phyloP scores from a whole-genome alignment of 2,797 vertebrate species.

The Coluber constrictor region DNA sequence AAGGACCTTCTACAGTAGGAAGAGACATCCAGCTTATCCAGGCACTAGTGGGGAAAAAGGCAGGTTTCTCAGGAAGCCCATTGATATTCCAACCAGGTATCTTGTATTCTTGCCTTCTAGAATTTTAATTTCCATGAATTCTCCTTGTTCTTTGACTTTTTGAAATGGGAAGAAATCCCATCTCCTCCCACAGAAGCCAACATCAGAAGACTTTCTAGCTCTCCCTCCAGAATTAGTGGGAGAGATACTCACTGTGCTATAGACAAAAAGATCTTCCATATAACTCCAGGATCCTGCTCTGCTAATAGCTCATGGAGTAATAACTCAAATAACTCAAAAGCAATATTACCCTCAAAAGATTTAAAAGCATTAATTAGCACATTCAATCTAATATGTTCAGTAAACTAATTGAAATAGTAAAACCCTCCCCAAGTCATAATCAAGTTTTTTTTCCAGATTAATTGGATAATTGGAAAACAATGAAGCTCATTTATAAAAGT shows the following conservation, averaged over 20 bases:
- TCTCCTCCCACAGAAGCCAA: neutral
- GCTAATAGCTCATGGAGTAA: neutral
- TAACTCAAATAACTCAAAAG: neutral
- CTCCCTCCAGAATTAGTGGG: neutral
- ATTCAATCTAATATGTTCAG: neutral
- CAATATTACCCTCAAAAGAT: neutral
- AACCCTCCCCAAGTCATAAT: neutral
- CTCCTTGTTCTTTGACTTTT: neutral
- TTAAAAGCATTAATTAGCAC: neutral
- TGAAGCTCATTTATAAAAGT: neutral
- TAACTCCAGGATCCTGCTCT: neutral
- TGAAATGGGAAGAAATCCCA: neutral
- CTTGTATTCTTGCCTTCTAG: neutral
- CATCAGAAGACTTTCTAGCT: neutral
- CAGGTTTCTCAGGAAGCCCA: neutral
- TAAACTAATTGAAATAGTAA: neutral
- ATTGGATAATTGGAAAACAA: neutral
- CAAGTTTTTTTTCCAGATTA: neutral
- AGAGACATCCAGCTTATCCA: neutral
- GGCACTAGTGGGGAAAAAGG: neutral
- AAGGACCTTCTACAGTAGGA: neutral
- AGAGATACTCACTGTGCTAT: neutral
- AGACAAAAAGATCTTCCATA: neutral
- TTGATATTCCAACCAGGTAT: neutral
- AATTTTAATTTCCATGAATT: neutral